Conservation (phyloP, 2,797 vertebrate species). For the Centropyge bicolor region DNA sequence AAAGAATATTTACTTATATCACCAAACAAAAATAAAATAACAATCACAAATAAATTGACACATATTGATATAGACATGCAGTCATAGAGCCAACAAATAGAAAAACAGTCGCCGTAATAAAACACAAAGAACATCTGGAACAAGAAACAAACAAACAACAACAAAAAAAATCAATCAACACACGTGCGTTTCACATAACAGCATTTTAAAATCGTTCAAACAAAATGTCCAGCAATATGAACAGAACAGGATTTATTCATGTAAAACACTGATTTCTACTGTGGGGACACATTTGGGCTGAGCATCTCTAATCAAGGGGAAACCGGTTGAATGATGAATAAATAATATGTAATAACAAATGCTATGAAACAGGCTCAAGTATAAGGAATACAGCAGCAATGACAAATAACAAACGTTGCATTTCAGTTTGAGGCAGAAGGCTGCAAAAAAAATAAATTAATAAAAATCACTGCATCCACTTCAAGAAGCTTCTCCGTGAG, state of each 20-base stretch:
- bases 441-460: neutral
- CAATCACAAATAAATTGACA: slow-evolving; percentile 23
- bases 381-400: slow-evolving; percentile 20
- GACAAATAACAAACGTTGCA: slow-evolving; percentile 23
- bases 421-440: slow-evolving; percentile 34
- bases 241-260: neutral
- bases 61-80: neutral
- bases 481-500: slow-evolving; percentile 28
- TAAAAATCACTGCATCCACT: slow-evolving; percentile 22
- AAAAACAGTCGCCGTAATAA: neutral
- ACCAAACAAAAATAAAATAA: slow-evolving; percentile 27
- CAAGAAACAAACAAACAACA: slow-evolving; percentile 21
- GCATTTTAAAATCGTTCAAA: neutral
- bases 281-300: neutral
- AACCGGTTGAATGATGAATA: slow-evolving; percentile 10
- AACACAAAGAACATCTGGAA: slow-evolving; percentile 9
- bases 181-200: slow-evolving; percentile 8
- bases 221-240: slow-evolving; percentile 23
- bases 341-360: slow-evolving; percentile 15
- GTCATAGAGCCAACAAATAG: slow-evolving; percentile 3
- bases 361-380: neutral
- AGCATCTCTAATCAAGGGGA: slow-evolving; percentile 11
- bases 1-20: slow-evolving; percentile 17
- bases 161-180: neutral
- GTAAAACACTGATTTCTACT: slow-evolving; percentile 9